Evolutionary conservation across 2,797 vertebrate genomes (phyloP).

Genomic region (Betta splendens): DNA sequence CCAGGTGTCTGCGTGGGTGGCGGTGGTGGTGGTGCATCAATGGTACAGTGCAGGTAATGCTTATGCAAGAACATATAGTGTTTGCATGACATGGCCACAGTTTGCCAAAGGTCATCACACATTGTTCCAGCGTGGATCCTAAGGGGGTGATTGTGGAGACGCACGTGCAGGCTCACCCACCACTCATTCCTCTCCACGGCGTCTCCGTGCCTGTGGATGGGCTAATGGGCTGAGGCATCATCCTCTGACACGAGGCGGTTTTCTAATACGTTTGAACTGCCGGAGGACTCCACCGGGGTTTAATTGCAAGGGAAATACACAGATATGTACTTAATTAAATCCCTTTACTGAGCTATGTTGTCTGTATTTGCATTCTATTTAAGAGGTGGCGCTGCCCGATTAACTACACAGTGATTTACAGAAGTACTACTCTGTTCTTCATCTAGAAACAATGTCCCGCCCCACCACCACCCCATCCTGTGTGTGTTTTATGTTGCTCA

Average conservation of each 20-base stretch:
- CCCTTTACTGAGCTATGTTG: slow-evolving; percentile 44
- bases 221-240: slow-evolving; percentile 71
- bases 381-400: slow-evolving; percentile 35
- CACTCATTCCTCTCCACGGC: slow-evolving; percentile 46
- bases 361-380: slow-evolving; percentile 67
- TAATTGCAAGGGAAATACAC: slow-evolving; percentile 71
- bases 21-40: slow-evolving; percentile 12
- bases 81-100: background rate
- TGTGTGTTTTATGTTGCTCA: slow-evolving; percentile 22
- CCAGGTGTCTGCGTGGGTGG: slow-evolving; percentile 35
- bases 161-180: slow-evolving; percentile 22
- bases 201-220: slow-evolving; percentile 62
- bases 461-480: too few relatives aligned
- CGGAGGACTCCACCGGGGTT: slow-evolving; percentile 72
- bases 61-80: background rate
- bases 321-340: slow-evolving; percentile 76
- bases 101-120: background rate
- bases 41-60: background rate
- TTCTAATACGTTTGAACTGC: slow-evolving; percentile 77
- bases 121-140: background rate
- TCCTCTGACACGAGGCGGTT: slow-evolving; percentile 67
- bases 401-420: slow-evolving; percentile 57
- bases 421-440: slow-evolving; percentile 35
- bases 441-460: slow-evolving; percentile 24
- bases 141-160: slow-evolving; percentile 8